Conservation (phyloP, 2,113 vertebrate species). For the Hiodon tergisus region DNA sequence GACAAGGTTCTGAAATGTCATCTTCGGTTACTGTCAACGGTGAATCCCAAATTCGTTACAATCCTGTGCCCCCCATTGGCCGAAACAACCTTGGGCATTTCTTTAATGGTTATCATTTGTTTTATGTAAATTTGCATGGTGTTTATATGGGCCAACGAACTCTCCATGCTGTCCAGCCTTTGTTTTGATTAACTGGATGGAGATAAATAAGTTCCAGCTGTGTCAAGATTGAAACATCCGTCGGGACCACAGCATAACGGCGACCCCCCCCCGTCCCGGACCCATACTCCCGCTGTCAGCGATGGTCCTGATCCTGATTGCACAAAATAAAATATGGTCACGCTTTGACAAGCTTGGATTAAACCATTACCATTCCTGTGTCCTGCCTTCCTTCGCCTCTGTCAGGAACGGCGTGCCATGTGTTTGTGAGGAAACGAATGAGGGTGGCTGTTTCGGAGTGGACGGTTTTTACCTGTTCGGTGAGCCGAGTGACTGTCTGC, state of each 20-base stretch:
- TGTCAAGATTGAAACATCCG: too few species aligned
- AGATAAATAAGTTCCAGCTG: background rate
- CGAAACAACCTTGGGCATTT: too few species aligned
- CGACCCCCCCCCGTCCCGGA: conserved; percentile 34
- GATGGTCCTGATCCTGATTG: conserved; percentile 39
- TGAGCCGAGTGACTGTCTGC: too few species aligned
- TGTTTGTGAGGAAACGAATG: background rate
- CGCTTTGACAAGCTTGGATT: conserved; percentile 47
- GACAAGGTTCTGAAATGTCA: too few species aligned
- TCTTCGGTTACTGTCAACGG: too few species aligned
- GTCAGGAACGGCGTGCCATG: background rate
- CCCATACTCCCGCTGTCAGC: conserved; percentile 17
- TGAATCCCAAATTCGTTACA: too few species aligned
- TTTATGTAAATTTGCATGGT: too few species aligned
- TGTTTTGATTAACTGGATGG: conserved; percentile 51
- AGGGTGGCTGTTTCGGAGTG: background rate
- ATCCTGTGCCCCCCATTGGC: too few species aligned
- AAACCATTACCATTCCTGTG: conserved; percentile 30
- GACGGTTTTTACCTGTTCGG: too few species aligned
- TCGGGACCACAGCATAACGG: too few species aligned
- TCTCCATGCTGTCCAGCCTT: conserved; percentile 19
- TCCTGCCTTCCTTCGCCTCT: conserved; percentile 19
- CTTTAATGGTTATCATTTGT: too few species aligned
- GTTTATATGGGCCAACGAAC: background rate
- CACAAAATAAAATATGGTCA: conserved; percentile 48